Conservation (phyloP, 2,888 invertebrate genomes). For the Trisateles emortualis region DNA sequence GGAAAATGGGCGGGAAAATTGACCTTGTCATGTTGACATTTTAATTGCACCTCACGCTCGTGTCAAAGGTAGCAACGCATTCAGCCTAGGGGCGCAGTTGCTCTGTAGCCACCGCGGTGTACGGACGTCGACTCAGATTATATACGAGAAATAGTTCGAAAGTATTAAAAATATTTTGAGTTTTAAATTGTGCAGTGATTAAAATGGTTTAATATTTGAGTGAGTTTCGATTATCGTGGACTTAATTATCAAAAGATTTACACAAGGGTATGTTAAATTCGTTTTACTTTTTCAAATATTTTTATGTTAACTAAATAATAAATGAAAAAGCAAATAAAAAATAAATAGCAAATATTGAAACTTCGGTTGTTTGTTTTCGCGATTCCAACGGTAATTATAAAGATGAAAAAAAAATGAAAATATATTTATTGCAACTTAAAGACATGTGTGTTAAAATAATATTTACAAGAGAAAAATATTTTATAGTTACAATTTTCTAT, state of each 20-base stretch:
- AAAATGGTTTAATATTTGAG: conserved; percentile 19
- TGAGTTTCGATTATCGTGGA: background rate
- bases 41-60: conserved; percentile 35
- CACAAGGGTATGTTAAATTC: conserved; percentile 17
- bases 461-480: no score
- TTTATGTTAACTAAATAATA: no score
- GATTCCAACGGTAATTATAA: no score
- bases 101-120: conserved; percentile 3
- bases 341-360: no score
- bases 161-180: background rate
- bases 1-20: conserved; percentile 39
- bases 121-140: conserved; percentile 16
- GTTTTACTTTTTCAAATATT: no score
- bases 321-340: no score
- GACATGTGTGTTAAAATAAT: no score
- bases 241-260: conserved; percentile 3
- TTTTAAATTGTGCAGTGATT: conserved; percentile 26
- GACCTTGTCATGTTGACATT: conserved; percentile 49
- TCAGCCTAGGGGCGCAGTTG: conserved; percentile 38
- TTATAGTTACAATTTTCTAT: no score
- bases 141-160: conserved; percentile 23
- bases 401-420: no score
- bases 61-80: conserved; percentile 48
- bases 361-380: no score
- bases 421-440: no score